phyloP scores from a whole-genome alignment of 2,797 vertebrate species.

The Karalla daura region DNA sequence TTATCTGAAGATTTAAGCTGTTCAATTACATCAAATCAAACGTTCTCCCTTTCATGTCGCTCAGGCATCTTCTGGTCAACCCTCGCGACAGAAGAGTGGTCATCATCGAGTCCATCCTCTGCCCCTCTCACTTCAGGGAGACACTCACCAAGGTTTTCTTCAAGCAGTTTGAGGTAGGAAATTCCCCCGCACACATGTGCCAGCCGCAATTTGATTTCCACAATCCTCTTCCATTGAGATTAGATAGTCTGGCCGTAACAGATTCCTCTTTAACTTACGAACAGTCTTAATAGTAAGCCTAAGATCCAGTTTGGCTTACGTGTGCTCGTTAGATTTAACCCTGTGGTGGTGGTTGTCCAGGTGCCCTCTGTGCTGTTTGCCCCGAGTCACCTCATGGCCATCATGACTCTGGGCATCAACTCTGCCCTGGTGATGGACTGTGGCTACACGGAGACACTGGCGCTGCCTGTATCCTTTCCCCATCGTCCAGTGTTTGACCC shows the following conservation, averaged over 20 bases:
- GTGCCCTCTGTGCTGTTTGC: conserved; percentile 97
- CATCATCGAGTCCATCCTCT: conserved; percentile 95
- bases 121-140: conserved; percentile 98
- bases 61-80: conserved; percentile 96
- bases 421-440: conserved; percentile 98
- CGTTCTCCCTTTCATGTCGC: background rate
- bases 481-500: background rate
- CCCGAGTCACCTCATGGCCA: conserved; percentile 95
- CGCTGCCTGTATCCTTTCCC: conserved; percentile 93
- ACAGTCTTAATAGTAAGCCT: background rate
- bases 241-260: background rate
- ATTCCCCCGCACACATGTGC: background rate
- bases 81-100: conserved; percentile 97
- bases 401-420: conserved; percentile 96
- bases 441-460: conserved; percentile 94
- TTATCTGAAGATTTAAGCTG: background rate
- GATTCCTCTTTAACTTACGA: background rate
- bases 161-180: conserved; percentile 96
- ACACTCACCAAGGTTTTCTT: conserved; percentile 96
- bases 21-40: background rate
- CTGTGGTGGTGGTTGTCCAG: conserved; percentile 69
- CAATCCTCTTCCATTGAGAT: too few species aligned
- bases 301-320: background rate
- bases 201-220: background rate
- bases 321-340: background rate